Base-by-base conservation (phyloP, 2,888 invertebrate genomes). In the Cheilosia grossa region DNA sequence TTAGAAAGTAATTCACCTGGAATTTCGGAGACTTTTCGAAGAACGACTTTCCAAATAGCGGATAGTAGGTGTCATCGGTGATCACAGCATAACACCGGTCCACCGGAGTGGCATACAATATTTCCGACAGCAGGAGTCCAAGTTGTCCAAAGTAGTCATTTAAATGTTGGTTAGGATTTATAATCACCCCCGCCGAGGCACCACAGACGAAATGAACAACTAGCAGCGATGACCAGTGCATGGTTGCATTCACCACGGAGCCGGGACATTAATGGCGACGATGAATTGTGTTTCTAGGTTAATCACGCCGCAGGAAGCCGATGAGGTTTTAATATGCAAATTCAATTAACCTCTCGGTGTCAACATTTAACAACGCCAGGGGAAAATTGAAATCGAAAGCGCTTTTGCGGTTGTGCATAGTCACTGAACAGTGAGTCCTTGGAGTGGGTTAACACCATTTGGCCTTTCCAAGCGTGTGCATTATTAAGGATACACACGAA, bases 1-100 rank as follows among this genome's bases (percentile, higher is more conserved):
- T 93, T 19, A 94, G 92, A 93, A 95, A 87, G n/a, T 90, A 92
- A 87, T 88, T 86, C 15, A 89, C 79, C 7, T 86, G 59, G 1
- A 87, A 73, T 0, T 77, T 87, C 2, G 77, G 82, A 2, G 87
- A 73, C 2, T 88, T 81, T 67, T 87, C 87, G 40, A 90, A 91
- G 80, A 89, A 88, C 0, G 47, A 13, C 2, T 81, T 74, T 51
- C 89, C 89, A 30, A 91, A 91, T 40, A 91, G 59, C 13, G 63
- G 44, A 19, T 86, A 83, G 61, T 92, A 89, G 6, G 88, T 77
- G 2, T 89, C 88, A 69, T 92, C 92, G 0, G 91, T 90, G 56
- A 92, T 89, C n/a, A 92, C 87, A 1, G 89, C 89, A 40, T 88
- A 89, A 79, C 92, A 92, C n/a, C 89, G 88, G 51, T 90, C 79